Conservation (phyloP, 2,113 vertebrate species). For the Pseudopipra pipra region DNA sequence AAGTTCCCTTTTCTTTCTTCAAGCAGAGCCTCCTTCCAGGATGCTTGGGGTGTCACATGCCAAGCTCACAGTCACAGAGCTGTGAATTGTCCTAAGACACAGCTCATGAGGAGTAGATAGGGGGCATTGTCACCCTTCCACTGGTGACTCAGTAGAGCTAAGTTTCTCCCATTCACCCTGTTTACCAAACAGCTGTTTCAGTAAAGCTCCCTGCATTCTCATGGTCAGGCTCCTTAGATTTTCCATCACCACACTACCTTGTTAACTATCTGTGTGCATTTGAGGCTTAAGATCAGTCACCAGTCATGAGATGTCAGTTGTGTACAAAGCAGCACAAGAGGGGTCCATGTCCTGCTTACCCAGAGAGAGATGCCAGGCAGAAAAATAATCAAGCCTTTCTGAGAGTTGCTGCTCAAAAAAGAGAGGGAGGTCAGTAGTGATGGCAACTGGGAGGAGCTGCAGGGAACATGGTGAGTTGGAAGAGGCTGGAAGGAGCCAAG, state of each 20-base stretch:
- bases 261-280: neutral
- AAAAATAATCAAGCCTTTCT: neutral
- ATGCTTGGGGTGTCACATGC: neutral
- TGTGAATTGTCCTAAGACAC: neutral
- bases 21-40: neutral
- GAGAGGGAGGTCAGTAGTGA: neutral
- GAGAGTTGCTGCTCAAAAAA: neutral
- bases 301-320: neutral
- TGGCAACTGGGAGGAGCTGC: neutral
- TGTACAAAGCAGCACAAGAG: neutral
- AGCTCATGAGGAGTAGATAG: neutral
- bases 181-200: neutral
- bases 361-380: neutral
- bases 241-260: neutral
- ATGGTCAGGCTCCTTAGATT: neutral
- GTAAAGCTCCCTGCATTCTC: neutral
- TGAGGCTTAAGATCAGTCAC: neutral
- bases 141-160: neutral
- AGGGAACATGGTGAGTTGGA: neutral
- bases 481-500: neutral
- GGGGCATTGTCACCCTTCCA: conserved; percentile 30
- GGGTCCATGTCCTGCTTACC: neutral
- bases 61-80: neutral
- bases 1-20: neutral
- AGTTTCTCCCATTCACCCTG: neutral